phyloP scores from a whole-genome alignment of 2,888 invertebrate species.

The Pteria penguin region DNA sequence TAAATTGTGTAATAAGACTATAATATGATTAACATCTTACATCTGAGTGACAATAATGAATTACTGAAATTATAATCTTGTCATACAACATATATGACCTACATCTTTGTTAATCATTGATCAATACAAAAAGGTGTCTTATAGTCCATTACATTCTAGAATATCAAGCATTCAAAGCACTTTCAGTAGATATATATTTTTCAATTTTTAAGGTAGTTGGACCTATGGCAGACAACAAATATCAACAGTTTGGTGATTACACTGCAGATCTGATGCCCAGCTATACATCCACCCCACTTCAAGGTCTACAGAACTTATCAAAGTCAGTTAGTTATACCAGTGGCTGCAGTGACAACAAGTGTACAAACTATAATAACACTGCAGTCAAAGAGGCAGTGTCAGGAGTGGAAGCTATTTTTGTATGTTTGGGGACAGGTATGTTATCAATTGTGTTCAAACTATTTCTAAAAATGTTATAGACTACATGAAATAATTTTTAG shows the following conservation, averaged over 20 bases:
- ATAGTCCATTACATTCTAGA: no score
- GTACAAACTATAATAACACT: slow-evolving; percentile 59
- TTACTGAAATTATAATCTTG: no score
- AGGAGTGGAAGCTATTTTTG: slow-evolving; percentile 67
- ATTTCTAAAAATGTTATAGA: no score
- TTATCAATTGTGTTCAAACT: no score
- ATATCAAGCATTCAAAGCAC: background rate
- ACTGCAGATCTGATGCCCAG: slow-evolving; percentile 58
- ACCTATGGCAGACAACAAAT: slow-evolving; percentile 73
- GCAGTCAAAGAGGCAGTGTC: slow-evolving; percentile 58
- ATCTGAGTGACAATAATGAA: no score
- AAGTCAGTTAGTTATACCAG: slow-evolving; percentile 45
- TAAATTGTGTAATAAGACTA: no score
- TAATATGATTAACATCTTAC: no score
- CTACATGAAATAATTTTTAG: no score
- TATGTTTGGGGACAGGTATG: slow-evolving; percentile 74
- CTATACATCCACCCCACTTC: slow-evolving; percentile 65
- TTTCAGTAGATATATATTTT: background rate
- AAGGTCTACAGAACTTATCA: slow-evolving; percentile 62
- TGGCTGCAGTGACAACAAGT: slow-evolving; percentile 68
- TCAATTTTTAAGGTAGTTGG: slow-evolving; percentile 73
- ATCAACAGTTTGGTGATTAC: slow-evolving; percentile 74
- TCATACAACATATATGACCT: no score
- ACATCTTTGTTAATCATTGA: no score
- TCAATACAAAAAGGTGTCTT: no score